Conservation (phyloP, 1,140 invertebrate species). For the Drosophila micromelanica region DNA sequence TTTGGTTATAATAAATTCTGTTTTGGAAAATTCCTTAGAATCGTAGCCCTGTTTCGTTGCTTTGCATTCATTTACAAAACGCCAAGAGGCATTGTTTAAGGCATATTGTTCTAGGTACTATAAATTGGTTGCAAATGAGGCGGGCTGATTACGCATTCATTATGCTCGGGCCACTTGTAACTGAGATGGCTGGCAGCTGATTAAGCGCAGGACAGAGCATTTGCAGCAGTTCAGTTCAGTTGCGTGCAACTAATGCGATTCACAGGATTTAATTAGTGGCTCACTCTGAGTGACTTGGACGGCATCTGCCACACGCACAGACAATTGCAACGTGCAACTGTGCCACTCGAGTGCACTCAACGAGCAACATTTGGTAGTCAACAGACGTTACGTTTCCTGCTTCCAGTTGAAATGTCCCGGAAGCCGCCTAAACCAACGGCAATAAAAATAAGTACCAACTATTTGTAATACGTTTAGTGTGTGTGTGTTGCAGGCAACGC, state of each 20-base stretch:
- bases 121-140: neutral
- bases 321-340: neutral
- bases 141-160: neutral
- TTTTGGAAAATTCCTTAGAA: no score
- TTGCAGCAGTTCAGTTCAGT: neutral
- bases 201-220: neutral
- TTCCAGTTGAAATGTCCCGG: slow-evolving; percentile 34
- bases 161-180: no score
- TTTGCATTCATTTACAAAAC: no score
- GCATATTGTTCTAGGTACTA: no score
- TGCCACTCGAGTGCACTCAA: slow-evolving; percentile 22
- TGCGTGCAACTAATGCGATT: slow-evolving; percentile 2
- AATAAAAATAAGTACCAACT: slow-evolving; percentile 22
- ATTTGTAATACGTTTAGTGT: neutral
- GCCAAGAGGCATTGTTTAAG: no score
- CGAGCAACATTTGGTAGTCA: slow-evolving; percentile 3
- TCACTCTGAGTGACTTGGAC: slow-evolving; percentile 25
- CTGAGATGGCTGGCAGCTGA: no score
- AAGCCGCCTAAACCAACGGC: slow-evolving; percentile 15
- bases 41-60: no score
- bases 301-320: neutral
- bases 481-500: slow-evolving; percentile 2
- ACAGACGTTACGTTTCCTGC: slow-evolving; percentile 4
- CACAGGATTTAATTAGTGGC: slow-evolving; percentile 60
- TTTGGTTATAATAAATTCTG: no score